Percentiles rank a stretch among this genome's conserved stretches.
Conservation (phyloP, 2,888 invertebrate genomes). For the Serripes groenlandicus region DNA sequence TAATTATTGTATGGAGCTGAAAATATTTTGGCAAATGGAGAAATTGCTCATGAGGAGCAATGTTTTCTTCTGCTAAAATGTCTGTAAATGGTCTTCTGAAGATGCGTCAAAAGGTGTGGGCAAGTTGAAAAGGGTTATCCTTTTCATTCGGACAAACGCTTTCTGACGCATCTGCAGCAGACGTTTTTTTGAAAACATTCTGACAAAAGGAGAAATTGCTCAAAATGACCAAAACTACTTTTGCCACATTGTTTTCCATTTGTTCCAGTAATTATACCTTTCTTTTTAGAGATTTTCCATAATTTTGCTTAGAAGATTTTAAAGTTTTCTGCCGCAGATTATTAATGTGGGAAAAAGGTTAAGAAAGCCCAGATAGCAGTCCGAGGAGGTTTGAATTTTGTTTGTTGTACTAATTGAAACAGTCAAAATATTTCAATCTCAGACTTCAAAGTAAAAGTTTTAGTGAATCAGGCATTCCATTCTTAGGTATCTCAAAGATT, state of each 20-base stretch:
- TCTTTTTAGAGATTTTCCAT: no score
- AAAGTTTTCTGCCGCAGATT: no score
- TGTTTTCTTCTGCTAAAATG: background rate
- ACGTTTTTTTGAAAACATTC: background rate
- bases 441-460: no score
- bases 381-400: no score
- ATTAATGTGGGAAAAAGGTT: no score
- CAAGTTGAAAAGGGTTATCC: background rate
- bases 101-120: conserved; percentile 3
- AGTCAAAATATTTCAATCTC: no score
- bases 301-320: no score
- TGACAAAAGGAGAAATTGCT: conserved; percentile 5
- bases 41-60: background rate
- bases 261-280: no score
- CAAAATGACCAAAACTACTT: background rate
- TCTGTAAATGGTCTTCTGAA: conserved; percentile 16
- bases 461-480: no score
- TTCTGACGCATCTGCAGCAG: background rate
- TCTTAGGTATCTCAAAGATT: no score
- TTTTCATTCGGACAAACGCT: background rate
- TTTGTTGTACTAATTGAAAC: no score
- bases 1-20: background rate
- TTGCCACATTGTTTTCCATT: background rate
- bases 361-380: no score
- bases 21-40: background rate